A percentile compares a stretch with the other conserved stretches of the same genome.
Conservation (phyloP, 2,888 invertebrate genomes). For the Andrena dorsata region DNA sequence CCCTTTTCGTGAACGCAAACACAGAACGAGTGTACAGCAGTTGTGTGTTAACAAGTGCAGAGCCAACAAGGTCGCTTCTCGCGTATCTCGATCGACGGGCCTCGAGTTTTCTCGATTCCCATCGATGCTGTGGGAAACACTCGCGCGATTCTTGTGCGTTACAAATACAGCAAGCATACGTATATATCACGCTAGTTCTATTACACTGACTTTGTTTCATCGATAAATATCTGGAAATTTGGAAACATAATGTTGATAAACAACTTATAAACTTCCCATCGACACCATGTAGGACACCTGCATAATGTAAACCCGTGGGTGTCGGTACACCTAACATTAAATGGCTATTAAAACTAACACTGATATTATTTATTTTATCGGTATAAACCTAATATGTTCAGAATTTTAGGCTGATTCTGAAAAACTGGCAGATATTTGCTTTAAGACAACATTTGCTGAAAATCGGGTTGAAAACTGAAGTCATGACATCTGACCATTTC, state of each 20-base stretch:
- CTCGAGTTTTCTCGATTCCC: conserved; percentile 20
- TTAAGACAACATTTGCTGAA: too few species aligned
- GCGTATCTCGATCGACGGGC: conserved; percentile 10
- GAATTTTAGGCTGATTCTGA: too few species aligned
- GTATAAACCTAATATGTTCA: too few species aligned
- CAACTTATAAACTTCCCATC: too few species aligned
- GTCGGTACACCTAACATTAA: too few species aligned
- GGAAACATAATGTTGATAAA: neutral
- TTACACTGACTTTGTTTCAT: neutral
- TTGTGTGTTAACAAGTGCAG: conserved; percentile 59
- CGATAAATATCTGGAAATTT: neutral
- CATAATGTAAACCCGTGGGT: too few species aligned
- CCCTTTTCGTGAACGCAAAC: conserved; percentile 43
- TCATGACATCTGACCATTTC: too few species aligned
- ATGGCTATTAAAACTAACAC: too few species aligned
- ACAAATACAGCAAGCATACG: neutral
- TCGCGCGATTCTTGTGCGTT: neutral
- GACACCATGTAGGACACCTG: too few species aligned
- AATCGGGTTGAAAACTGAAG: too few species aligned
- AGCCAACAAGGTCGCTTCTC: conserved; percentile 37
- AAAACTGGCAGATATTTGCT: too few species aligned
- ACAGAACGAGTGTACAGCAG: conserved; percentile 24
- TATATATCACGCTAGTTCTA: neutral
- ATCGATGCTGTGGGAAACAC: neutral
- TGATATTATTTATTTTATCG: too few species aligned